These are phyloP conservation scores for Harpegnathos saltator DNA, from an alignment of 1,140 invertebrate species.

Conservation along the genomic window DNA sequence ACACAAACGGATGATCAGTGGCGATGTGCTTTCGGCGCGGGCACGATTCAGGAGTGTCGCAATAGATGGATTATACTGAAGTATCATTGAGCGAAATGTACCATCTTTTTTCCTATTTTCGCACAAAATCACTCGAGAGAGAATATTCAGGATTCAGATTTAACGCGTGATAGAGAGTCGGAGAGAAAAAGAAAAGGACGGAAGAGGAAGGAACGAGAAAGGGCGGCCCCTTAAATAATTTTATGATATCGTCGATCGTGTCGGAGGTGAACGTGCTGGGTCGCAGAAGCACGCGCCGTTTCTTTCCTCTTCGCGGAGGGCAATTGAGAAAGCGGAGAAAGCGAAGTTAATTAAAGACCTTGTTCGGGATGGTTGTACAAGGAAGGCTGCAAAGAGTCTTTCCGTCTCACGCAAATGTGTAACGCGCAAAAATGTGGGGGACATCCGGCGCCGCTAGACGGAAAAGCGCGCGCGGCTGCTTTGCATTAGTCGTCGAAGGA, in stretches of 20 bases:
- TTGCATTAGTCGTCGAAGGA: conserved; percentile 29
- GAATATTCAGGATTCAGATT: no score
- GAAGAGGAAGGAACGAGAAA: neutral
- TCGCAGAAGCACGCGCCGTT: conserved; percentile 36
- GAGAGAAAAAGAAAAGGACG: no score
- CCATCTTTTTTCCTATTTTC: no score
- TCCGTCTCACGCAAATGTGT: conserved; percentile 34
- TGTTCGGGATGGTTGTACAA: conserved; percentile 40
- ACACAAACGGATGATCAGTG: conserved; percentile 2
- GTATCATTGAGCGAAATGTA: neutral
- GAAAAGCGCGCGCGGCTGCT: neutral
- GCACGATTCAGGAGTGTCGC: neutral
- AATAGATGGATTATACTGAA: conserved; percentile 5
- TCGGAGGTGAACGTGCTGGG: neutral
- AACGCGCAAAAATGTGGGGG: conserved; percentile 43
- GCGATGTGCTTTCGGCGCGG: neutral
- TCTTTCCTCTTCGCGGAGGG: conserved; percentile 18
- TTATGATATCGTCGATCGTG: conserved; percentile 40
- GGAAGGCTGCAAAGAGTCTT: conserved; percentile 14
- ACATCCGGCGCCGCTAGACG: neutral
- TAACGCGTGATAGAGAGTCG: no score
- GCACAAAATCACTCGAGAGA: no score
- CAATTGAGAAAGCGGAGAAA: conserved; percentile 68
- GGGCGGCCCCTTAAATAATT: conserved; percentile 55
- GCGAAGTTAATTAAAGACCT: conserved; percentile 73